Evolutionary conservation across 2,888 invertebrate species (phyloP).

Genomic region (Xylota segnis): DNA sequence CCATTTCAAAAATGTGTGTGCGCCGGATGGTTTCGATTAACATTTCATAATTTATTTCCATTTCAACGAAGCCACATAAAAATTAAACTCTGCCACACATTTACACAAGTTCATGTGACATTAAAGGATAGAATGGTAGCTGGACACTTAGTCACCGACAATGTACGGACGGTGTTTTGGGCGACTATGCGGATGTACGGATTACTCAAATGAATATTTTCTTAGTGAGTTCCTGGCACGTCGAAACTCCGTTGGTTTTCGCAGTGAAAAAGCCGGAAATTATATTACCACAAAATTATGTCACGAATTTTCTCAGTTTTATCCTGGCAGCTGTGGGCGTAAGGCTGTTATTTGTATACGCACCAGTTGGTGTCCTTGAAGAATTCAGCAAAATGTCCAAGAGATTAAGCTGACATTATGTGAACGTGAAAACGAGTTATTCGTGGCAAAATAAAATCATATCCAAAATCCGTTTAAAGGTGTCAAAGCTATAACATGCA

Average conservation of each 20-base stretch:
- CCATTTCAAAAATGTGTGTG: conserved; percentile 8
- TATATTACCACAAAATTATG: conserved; percentile 39
- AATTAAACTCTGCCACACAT: conserved; percentile 34
- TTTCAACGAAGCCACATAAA: conserved; percentile 13
- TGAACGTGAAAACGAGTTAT: conserved; percentile 17
- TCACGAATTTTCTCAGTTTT: conserved; percentile 25
- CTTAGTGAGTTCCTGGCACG: conserved; percentile 11
- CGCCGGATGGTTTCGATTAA: conserved; percentile 31
- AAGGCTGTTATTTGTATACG: neutral
- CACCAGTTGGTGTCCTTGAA: neutral
- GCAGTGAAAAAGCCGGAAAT: conserved; percentile 24
- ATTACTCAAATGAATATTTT: conserved; percentile 23
- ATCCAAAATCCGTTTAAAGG: too few species aligned
- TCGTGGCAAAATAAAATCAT: too few species aligned
- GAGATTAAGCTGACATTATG: conserved; percentile 9
- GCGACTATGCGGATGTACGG: neutral
- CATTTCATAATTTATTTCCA: conserved; percentile 38
- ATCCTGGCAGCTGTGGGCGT: neutral
- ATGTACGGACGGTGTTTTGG: conserved; percentile 5
- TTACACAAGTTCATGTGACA: conserved; percentile 31
- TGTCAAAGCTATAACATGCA: too few species aligned
- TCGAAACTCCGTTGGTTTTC: conserved; percentile 30
- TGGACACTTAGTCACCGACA: conserved; percentile 14
- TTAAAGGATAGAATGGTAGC: conserved; percentile 20
- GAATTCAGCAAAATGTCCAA: conserved; percentile 15